Evolutionary conservation across 2,113 vertebrate species (phyloP).

Genomic region (Pseudopodoces humilis): DNA sequence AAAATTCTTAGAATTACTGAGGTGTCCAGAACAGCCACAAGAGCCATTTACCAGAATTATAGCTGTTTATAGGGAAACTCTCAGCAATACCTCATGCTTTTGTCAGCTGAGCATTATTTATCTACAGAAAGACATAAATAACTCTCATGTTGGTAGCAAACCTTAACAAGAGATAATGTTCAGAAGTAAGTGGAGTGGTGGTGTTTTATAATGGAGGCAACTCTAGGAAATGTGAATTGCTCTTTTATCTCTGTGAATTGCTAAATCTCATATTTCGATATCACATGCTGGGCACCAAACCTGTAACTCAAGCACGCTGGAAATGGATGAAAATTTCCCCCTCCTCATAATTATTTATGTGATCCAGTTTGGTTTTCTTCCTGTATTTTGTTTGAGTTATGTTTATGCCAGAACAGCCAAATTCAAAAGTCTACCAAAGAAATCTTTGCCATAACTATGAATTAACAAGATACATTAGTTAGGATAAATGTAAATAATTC

Average conservation of each 20-base stretch:
- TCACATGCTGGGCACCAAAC: background rate
- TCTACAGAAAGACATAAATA: background rate
- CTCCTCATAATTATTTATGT: background rate
- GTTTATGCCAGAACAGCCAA: background rate
- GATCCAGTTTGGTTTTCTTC: background rate
- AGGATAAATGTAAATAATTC: background rate
- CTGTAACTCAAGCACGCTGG: background rate
- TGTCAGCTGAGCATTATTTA: background rate
- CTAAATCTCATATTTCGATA: background rate
- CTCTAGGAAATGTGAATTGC: background rate
- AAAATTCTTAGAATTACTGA: slow-evolving; percentile 36
- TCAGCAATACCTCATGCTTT: background rate
- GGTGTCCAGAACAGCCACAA: background rate
- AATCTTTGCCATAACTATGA: background rate
- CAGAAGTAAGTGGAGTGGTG: background rate
- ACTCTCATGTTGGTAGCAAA: background rate
- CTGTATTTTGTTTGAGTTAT: background rate
- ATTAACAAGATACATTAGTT: background rate
- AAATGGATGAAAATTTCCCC: background rate
- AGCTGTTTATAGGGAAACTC: background rate
- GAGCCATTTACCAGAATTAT: background rate
- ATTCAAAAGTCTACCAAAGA: background rate
- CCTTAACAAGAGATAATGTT: background rate
- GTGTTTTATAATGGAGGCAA: background rate
- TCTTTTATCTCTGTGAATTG: background rate